Evolutionary conservation across 2,888 invertebrate genomes (phyloP).

Genomic region (Pristionchus exspectatus): DNA sequence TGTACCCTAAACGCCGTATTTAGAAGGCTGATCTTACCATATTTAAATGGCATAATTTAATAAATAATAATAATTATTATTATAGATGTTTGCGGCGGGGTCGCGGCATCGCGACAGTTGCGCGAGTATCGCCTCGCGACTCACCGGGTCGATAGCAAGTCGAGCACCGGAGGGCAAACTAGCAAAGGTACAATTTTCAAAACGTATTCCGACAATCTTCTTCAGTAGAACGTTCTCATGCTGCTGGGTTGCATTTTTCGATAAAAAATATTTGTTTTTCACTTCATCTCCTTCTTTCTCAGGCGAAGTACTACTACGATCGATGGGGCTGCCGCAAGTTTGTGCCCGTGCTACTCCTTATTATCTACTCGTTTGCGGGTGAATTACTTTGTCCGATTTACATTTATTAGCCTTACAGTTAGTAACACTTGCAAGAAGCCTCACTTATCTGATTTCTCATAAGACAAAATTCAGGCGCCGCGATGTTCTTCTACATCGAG

Average conservation of each 20-base stretch:
- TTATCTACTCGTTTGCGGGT: conserved; percentile 72
- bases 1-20: too few relatives aligned
- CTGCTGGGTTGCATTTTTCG: too few relatives aligned
- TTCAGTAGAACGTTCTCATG: too few relatives aligned
- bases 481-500: conserved; percentile 75
- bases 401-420: too few relatives aligned
- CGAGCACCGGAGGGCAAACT: background rate
- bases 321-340: conserved; percentile 70
- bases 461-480: conserved; percentile 69
- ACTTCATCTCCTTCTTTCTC: background rate
- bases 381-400: background rate
- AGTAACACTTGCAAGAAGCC: background rate
- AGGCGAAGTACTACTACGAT: conserved; percentile 75
- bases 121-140: background rate
- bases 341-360: conserved; percentile 74
- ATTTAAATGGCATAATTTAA: too few relatives aligned
- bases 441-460: background rate
- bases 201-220: background rate
- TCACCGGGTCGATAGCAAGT: background rate
- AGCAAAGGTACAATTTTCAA: background rate
- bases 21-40: too few relatives aligned
- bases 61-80: too few relatives aligned
- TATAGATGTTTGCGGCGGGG: background rate
- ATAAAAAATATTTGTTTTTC: too few relatives aligned
- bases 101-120: conserved; percentile 26